Conservation (phyloP, 2,797 vertebrate genomes). For the Fistularia commersonii region DNA sequence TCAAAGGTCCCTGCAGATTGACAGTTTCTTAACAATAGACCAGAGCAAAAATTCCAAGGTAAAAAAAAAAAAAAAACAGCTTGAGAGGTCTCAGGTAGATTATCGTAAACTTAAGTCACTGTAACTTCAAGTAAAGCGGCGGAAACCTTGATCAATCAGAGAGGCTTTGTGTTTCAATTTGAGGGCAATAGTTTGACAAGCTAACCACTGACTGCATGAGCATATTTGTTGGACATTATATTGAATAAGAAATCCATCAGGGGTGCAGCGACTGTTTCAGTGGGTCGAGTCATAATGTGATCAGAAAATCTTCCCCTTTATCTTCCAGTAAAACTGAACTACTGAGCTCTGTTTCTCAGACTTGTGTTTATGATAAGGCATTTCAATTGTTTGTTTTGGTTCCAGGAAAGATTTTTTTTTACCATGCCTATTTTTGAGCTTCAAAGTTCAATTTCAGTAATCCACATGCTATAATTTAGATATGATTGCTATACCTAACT, state of each 20-base stretch:
- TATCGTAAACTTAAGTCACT: conserved; percentile 15
- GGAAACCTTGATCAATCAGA: neutral
- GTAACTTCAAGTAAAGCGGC: conserved; percentile 27
- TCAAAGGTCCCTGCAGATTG: conserved; percentile 38
- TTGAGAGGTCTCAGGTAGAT: conserved; percentile 2
- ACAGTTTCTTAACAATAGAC: conserved; percentile 23
- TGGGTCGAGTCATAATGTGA: conserved; percentile 12
- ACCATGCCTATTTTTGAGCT: too few species aligned
- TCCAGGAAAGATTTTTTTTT: conserved; percentile 4
- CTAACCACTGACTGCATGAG: too few species aligned
- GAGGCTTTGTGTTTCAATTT: too few species aligned
- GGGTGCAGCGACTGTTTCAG: conserved; percentile 10
- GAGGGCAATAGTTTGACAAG: too few species aligned
- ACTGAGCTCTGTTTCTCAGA: neutral
- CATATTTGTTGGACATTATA: too few species aligned
- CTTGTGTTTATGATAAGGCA: conserved; percentile 4
- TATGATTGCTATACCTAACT: too few species aligned
- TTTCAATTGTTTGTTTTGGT: conserved; percentile 18
- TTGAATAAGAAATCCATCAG: neutral
- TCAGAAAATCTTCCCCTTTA: neutral
- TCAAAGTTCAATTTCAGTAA: too few species aligned
- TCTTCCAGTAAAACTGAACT: conserved; percentile 36
- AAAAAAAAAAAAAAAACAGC: conserved; percentile 23
- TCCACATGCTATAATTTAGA: too few species aligned
- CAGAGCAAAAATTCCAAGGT: conserved; percentile 48